phyloP scores from a whole-genome alignment of 2,797 vertebrate genomes.

The Tiaroga cobitis region DNA sequence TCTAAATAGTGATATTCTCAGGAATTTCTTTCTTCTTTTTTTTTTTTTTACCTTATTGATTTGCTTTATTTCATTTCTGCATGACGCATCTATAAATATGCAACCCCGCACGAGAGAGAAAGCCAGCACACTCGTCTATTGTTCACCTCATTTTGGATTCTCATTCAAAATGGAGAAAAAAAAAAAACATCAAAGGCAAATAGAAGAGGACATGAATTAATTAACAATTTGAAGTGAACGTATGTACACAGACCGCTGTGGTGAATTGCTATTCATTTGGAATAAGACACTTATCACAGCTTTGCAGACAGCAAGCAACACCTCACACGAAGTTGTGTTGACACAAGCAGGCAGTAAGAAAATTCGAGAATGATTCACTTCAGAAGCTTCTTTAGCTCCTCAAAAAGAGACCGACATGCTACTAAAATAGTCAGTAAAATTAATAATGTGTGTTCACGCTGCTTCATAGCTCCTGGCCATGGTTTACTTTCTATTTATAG shows the following conservation, averaged over 20 bases:
- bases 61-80: constrained; percentile 71
- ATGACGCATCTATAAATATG: constrained; percentile 68
- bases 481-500: constrained; percentile 38
- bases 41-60: constrained; percentile 67
- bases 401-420: constrained; percentile 54
- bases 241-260: constrained; percentile 76
- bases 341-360: constrained; percentile 75
- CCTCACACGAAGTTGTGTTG: constrained; percentile 81
- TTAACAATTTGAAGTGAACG: constrained; percentile 80
- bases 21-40: constrained; percentile 55
- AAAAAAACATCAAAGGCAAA: constrained; percentile 78
- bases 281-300: constrained; percentile 83
- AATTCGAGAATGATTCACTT: constrained; percentile 80
- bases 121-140: constrained; percentile 74
- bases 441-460: constrained; percentile 41
- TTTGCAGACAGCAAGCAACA: constrained; percentile 76
- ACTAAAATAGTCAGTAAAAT: constrained; percentile 36
- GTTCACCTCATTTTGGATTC: constrained; percentile 73
- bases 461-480: constrained; percentile 22
- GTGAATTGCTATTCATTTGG: constrained; percentile 79
- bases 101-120: constrained; percentile 63
- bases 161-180: constrained; percentile 74
- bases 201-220: constrained; percentile 76
- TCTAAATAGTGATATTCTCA: constrained; percentile 22
- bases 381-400: constrained; percentile 78